A percentile compares a stretch with the other conserved stretches of the same genome.
phyloP scores from a whole-genome alignment of 1,140 invertebrate genomes.

The Pogonognathellus flavescens region DNA sequence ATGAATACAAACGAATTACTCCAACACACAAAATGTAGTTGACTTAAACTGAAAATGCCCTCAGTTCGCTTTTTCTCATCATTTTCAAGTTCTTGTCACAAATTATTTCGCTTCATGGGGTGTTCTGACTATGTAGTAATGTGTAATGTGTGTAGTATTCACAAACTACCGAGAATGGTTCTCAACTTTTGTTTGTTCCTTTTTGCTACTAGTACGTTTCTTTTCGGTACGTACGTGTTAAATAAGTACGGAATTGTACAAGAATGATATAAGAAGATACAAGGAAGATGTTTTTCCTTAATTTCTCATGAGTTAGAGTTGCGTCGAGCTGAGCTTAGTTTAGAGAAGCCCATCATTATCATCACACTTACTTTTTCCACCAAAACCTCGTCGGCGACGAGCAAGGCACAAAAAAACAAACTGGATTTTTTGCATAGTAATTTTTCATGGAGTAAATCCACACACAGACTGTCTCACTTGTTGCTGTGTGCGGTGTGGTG shows the following conservation, averaged over 20 bases:
- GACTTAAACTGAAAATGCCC: constrained; percentile 4
- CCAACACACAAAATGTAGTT: background rate
- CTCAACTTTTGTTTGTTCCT: background rate
- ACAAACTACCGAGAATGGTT: background rate
- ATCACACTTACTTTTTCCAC: constrained; percentile 48
- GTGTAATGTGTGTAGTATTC: background rate
- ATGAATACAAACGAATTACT: background rate
- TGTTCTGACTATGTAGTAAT: no score
- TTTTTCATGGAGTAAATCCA: constrained; percentile 51
- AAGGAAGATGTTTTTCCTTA: constrained; percentile 11
- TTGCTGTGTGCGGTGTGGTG: background rate
- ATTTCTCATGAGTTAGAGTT: constrained; percentile 32
- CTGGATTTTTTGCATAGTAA: constrained; percentile 51
- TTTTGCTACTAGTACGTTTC: background rate
- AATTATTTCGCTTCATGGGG: constrained; percentile 53
- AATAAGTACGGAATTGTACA: constrained; percentile 9
- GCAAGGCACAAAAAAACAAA: constrained; percentile 18
- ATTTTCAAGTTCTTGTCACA: constrained; percentile 40
- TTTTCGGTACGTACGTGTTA: constrained; percentile 6
- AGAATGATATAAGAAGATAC: constrained; percentile 32
- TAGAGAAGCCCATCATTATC: constrained; percentile 38
- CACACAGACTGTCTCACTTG: background rate
- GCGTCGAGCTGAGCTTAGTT: constrained; percentile 30
- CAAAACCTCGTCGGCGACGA: constrained; percentile 2
- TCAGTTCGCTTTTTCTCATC: constrained; percentile 34